A percentile compares a stretch with the other conserved stretches of the same genome.
Conservation (phyloP, 2,888 invertebrate genomes). For the Stenotaenia linearis region DNA sequence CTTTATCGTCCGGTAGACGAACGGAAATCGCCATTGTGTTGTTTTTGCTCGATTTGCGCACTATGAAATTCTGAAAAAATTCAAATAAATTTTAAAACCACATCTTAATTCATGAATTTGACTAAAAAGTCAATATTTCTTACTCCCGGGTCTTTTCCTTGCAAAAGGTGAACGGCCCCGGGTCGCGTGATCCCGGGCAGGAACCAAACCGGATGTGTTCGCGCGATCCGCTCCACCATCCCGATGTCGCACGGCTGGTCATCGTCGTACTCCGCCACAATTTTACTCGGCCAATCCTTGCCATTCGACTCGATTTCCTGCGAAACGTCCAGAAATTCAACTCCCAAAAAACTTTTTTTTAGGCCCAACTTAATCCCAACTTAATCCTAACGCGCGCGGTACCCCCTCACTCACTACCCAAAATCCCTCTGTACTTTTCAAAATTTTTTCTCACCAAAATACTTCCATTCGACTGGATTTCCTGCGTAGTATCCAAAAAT, state of each 20-base stretch:
- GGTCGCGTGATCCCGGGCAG: slow-evolving; percentile 86
- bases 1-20: slow-evolving; percentile 75
- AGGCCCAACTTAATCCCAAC: too few relatives aligned
- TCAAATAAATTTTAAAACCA: background rate
- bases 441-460: too few relatives aligned
- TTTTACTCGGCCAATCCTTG: background rate
- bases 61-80: slow-evolving; percentile 74
- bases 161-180: slow-evolving; percentile 86
- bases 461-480: too few relatives aligned
- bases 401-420: too few relatives aligned
- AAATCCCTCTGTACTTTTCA: too few relatives aligned
- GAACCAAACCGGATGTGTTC: slow-evolving; percentile 94
- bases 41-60: slow-evolving; percentile 86
- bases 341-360: too few relatives aligned
- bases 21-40: slow-evolving; percentile 94
- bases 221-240: slow-evolving; percentile 76
- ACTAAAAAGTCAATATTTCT: slow-evolving; percentile 44
- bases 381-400: too few relatives aligned
- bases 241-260: slow-evolving; percentile 63
- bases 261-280: background rate
- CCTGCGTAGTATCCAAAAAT: too few relatives aligned
- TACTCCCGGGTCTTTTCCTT: slow-evolving; percentile 87
- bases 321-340: too few relatives aligned
- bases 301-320: background rate
- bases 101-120: too few relatives aligned